These are phyloP conservation scores for Candidula unifasciata DNA, from an alignment of 2,888 invertebrate species.

Conservation along the genomic window DNA sequence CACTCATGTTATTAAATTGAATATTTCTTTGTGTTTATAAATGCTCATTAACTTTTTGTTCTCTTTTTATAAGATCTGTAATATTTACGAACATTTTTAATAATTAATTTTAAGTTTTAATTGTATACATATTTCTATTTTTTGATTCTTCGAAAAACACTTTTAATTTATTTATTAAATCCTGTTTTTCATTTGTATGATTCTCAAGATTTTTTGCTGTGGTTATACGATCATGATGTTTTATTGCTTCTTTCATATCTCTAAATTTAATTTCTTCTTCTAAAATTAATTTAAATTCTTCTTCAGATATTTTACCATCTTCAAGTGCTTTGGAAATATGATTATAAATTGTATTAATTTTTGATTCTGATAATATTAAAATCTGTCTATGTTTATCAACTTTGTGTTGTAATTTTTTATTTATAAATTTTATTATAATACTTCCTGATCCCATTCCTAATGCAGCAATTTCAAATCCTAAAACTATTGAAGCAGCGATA, in stretches of 20 bases:
- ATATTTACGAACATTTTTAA: too few species aligned
- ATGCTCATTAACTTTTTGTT: too few species aligned
- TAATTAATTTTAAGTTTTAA: too few species aligned
- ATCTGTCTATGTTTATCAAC: conserved; percentile 22
- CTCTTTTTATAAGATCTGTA: too few species aligned
- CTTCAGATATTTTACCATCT: conserved; percentile 20
- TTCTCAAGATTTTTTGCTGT: too few species aligned
- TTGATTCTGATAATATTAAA: conserved; percentile 24
- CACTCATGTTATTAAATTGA: too few species aligned
- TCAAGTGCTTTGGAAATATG: conserved; percentile 21
- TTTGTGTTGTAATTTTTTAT: conserved; percentile 22
- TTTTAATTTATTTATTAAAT: too few species aligned
- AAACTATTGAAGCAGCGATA: not conserved
- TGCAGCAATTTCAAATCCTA: not conserved
- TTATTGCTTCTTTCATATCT: conserved; percentile 4
- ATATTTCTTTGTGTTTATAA: too few species aligned
- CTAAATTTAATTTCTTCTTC: conserved; percentile 31
- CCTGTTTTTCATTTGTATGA: too few species aligned
- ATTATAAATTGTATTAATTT: conserved; percentile 19
- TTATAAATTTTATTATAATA: conserved; percentile 11
- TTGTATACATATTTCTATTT: too few species aligned
- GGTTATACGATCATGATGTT: not conserved
- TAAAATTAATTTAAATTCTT: conserved; percentile 26
- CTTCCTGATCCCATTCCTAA: not conserved
- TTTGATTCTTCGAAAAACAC: too few species aligned